phyloP scores from a whole-genome alignment of 2,888 invertebrate species.

The Drosophila pseudotalamancana region DNA sequence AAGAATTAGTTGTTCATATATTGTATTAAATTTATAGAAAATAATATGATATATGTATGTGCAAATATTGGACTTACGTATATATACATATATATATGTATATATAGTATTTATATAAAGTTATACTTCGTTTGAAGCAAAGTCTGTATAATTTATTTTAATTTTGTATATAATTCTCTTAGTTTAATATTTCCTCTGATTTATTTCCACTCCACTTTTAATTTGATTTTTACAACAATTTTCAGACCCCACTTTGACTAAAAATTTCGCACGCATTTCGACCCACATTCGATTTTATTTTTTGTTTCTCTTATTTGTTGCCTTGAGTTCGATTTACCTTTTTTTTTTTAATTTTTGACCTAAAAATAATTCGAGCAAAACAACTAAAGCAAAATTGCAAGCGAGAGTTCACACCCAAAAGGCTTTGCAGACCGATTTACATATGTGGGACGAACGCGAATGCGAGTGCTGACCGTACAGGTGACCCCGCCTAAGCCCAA shows the following conservation, averaged over 20 bases:
- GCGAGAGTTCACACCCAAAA: constrained; percentile 64
- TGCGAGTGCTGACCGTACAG: constrained; percentile 54
- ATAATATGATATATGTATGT: too few relatives aligned
- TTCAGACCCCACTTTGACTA: constrained; percentile 31
- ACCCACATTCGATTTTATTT: constrained; percentile 52
- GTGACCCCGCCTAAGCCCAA: constrained; percentile 29
- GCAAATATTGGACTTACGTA: too few relatives aligned
- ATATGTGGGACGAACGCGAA: constrained; percentile 59
- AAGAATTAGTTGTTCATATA: too few relatives aligned
- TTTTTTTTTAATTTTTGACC: constrained; percentile 19
- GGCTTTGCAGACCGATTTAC: constrained; percentile 38
- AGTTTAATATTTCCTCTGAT: not conserved
- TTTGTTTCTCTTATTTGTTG: constrained; percentile 31
- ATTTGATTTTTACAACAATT: not conserved
- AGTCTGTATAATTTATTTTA: too few relatives aligned
- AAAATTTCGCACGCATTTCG: constrained; percentile 54
- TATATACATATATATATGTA: too few relatives aligned
- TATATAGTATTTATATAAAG: too few relatives aligned
- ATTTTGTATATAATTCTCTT: not conserved
- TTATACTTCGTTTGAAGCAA: too few relatives aligned
- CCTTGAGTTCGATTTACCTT: constrained; percentile 31
- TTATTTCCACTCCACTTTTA: not conserved
- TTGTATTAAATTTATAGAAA: too few relatives aligned
- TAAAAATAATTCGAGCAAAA: constrained; percentile 37
- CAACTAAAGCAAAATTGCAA: constrained; percentile 24